Evolutionary conservation across 2,113 vertebrate species (phyloP), one percentile per base, ranked within the genome.

Genomic region (Lampris megalopsis): DNA sequence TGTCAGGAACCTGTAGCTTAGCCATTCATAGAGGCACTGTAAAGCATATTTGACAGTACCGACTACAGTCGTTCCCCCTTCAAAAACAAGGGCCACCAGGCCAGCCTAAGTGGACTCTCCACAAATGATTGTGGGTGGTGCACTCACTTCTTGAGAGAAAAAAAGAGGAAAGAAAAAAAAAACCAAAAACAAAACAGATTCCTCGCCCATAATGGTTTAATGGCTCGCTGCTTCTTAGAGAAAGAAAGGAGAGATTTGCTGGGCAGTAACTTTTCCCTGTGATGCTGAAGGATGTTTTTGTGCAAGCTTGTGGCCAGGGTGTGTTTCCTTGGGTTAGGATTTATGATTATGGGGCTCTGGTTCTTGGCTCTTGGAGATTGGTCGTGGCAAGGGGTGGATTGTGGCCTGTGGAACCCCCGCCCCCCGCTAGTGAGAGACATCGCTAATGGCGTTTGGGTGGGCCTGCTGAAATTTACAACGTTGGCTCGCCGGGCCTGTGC

Each of bases 221-320:
- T 87, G 85, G 83, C 75, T 68, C 9, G 70, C 74, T 83, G 79
- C 86, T 79, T 83, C 88, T 80, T 64, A 53, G 64, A 79, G 73
- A 75, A 78, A 88, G 81, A 90, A 88, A 79, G 75, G 77, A 75
- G 73, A 85, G 87, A 92, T 92, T 90, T 92, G 92, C 92, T 89
- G 85, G 88, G 80, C 86, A 69, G 84, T 91, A 89, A 90, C 81
- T 88, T 90, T 88, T 83, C 82, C 68, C 75, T 80, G 77, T 91
- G 86, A 92, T 87, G 73, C 76, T 81, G 83, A 89, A 84, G 85
- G 90, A 87, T 88, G 89, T 86, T 94, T 91, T 90, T 90, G 85
- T 91, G 84, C 68, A 10, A 79, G 87, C 79, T 82, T 77, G 88
- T 81, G 86, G 88, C 91, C 48, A 73, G 73, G 77, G 60, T 84